Evolutionary conservation across 1,140 invertebrate genomes (phyloP), one percentile per base, ranked within the genome.

Genomic region (Papilio machaon): DNA sequence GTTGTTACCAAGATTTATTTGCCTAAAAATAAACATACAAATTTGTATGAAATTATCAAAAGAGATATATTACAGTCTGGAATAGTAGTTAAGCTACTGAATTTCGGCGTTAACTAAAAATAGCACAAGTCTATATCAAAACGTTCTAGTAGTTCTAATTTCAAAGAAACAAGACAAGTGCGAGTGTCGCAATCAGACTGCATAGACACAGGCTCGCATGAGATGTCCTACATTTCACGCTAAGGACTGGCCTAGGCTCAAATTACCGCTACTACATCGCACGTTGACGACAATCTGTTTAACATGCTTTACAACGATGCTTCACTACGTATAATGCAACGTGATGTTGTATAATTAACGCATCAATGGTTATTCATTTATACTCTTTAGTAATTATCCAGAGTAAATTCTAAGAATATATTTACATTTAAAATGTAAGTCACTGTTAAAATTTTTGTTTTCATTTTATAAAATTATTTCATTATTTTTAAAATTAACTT

Each of bases 211-310:
- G 75, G 19, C 75, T 46, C 35, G 54, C 38, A 43, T 47, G 77
- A 79, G 35, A 67, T 79, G 77, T 64, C 60, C 77, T 64, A 79
- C 58, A 79, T 79, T 79, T 79, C 77, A 49, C 58, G 77, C 77
- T 64, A 79, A 79, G 77, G 77, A 79, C 58, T 67, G 38, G 38
- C 58, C 58, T 47, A 23, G 77, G 38, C 60, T 79, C 38, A 46
- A 67, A 79, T 79, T 79, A 79, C 77, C 77, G n/a, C 76, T 60
- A 58, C 75, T 76, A 23, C n/a, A 30, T 46, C 73, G n/a, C 46
- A 47, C 23, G 46, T 19, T n/a, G 23, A 30, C 74, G 35, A 10
- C 30, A 43, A 78, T 64, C 76, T 78, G 15, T 78, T 78, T 78
- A 64, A 54, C 47, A 54, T 76, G 47, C 47, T 52, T 76, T 76